phyloP scores from a whole-genome alignment of 2,888 invertebrate genomes.

The Andrena bucephala region DNA sequence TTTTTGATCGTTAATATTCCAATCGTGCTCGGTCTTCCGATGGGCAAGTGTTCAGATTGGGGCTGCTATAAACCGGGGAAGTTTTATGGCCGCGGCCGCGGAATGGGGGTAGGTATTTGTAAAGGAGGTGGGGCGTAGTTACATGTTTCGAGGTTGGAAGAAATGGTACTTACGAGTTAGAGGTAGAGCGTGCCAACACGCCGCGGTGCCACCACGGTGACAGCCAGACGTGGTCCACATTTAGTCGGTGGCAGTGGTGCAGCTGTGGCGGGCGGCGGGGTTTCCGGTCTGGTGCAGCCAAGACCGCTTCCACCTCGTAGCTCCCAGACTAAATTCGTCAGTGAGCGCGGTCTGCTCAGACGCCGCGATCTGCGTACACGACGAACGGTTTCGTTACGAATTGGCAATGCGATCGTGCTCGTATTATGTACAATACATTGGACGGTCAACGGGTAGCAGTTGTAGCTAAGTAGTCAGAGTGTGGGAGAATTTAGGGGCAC shows the following conservation, averaged over 20 bases:
- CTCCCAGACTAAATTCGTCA: conserved; percentile 96
- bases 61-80: background rate
- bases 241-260: conserved; percentile 85
- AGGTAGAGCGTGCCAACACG: conserved; percentile 85
- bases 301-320: conserved; percentile 83
- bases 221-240: conserved; percentile 85
- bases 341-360: conserved; percentile 92
- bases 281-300: conserved; percentile 81
- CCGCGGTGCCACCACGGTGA: conserved; percentile 85
- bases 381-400: background rate
- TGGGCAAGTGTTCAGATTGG: background rate
- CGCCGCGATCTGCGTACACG: conserved; percentile 87
- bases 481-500: too few species aligned
- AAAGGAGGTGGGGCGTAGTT: background rate
- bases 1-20: conserved; percentile 4
- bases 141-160: background rate
- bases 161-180: conserved; percentile 82
- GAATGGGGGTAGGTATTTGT: too few species aligned
- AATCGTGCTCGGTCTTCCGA: background rate
- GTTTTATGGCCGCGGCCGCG: too few species aligned
- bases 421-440: too few species aligned
- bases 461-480: too few species aligned
- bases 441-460: too few species aligned
- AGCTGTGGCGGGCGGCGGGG: conserved; percentile 80
- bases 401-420: background rate